A percentile compares a stretch with the other conserved stretches of the same genome.
Evolutionary conservation across 2,888 invertebrate genomes (phyloP).

Genomic region (Pemphredon lugubris): DNA sequence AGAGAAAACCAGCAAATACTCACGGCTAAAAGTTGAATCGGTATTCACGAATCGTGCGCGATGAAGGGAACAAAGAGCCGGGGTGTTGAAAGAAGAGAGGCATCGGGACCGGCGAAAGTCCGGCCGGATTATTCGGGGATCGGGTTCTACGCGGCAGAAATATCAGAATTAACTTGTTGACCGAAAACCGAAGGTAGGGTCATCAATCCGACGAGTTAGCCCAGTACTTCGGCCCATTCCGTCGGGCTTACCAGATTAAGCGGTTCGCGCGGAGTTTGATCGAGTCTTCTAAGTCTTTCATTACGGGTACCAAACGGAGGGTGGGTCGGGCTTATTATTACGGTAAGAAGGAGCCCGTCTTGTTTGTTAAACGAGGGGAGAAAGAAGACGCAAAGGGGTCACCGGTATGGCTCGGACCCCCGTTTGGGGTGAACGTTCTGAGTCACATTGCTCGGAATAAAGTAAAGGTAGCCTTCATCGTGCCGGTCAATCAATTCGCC

Average conservation of each 20-base stretch:
- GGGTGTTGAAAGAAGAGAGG: slow-evolving; percentile 58
- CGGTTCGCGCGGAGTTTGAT: slow-evolving; percentile 78
- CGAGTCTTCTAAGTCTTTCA: slow-evolving; percentile 81
- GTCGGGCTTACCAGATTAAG: slow-evolving; percentile 79
- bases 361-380: slow-evolving; percentile 79
- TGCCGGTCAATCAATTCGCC: slow-evolving; percentile 43
- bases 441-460: slow-evolving; percentile 53
- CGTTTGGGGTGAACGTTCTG: slow-evolving; percentile 40
- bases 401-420: slow-evolving; percentile 31
- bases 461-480: slow-evolving; percentile 19
- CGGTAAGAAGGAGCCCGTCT: slow-evolving; percentile 71
- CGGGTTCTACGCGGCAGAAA: slow-evolving; percentile 58
- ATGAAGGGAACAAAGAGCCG: slow-evolving; percentile 8
- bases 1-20: too few species aligned
- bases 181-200: slow-evolving; percentile 60
- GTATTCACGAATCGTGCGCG: slow-evolving; percentile 45
- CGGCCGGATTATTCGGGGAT: slow-evolving; percentile 74
- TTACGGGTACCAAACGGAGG: slow-evolving; percentile 70
- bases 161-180: slow-evolving; percentile 75
- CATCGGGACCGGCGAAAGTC: slow-evolving; percentile 71
- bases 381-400: slow-evolving; percentile 72
- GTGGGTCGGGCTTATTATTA: slow-evolving; percentile 77
- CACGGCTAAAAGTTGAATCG: slow-evolving; percentile 47
- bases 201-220: slow-evolving; percentile 64
- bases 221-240: slow-evolving; percentile 66